Evolutionary conservation across 2,888 invertebrate species (phyloP), one percentile per base, ranked within the genome.

Genomic region (Catocala sponsa): DNA sequence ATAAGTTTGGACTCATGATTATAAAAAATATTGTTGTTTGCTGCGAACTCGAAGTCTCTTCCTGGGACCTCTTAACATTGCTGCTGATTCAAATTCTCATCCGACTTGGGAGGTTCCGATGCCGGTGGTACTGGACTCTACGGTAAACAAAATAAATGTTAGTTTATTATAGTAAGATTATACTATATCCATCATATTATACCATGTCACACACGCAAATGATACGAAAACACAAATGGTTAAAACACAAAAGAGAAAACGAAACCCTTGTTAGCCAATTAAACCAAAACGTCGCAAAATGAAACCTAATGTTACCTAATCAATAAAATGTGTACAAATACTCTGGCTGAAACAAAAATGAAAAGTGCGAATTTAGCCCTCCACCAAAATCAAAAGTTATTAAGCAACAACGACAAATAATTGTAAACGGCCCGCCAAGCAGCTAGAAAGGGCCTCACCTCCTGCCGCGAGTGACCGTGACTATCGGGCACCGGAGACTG

Each of bases 21-120:
- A 83, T 74, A 82, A 84, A 83, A 75, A 76, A 82, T 82, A 82
- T 80, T 80, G 77, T 81, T 74, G 70, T 76, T 70, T 65, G 63
- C 72, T 73, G 72, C 81, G 72, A 80, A 81, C 74, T 66, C 65
- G 63, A 76, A 71, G 59, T 74, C 65, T 73, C 59, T 68, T 72
- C 68, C 63, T 56, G 47, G 50, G 65, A 71, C 68, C 71, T 79
- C 82, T 76, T 95, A 95, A 92, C 92, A 95, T 86, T 95, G 95
- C 84, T 96, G 95, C 84, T 96, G 96, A 92, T 97, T 97, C 92
- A 97, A 95, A 94, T 97, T 97, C 89, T 96, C 97, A 87, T 97
- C 97, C 79, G 96, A 95, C 82, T 96, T 96, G 85, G 96, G 96
- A 84, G 92, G 92, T 87, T 94, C 95, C 87, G 91, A 89, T 81